Evolutionary conservation across 2,113 vertebrate species (phyloP).

Genomic region (Nesogale talazaci): DNA sequence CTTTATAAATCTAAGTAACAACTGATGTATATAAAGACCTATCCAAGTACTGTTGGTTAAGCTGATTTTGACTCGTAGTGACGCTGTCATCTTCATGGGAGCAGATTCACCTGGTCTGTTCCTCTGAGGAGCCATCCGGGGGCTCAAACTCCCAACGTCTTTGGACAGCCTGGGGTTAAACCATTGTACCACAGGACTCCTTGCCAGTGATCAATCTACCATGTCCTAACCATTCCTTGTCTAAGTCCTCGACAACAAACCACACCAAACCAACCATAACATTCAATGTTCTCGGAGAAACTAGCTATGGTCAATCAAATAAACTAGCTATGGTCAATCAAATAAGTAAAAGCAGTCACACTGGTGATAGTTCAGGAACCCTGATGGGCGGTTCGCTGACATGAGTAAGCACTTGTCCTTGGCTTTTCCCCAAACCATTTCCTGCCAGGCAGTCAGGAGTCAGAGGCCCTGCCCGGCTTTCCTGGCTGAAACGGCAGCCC

Average conservation of each 20-base stretch:
- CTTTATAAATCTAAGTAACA: too few species aligned
- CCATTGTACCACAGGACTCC: not conserved
- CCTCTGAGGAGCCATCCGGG: not conserved
- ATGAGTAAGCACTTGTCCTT: constrained; percentile 53
- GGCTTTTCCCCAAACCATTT: constrained; percentile 30
- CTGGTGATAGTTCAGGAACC: constrained; percentile 18
- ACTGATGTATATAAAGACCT: constrained; percentile 43
- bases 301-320: not conserved
- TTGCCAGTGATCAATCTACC: not conserved
- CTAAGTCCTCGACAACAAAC: constrained; percentile 38
- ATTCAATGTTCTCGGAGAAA: constrained; percentile 29
- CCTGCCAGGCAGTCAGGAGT: not conserved
- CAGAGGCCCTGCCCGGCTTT: constrained; percentile 3
- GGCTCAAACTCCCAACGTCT: not conserved
- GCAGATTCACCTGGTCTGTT: not conserved
- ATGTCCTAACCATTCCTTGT: constrained; percentile 27
- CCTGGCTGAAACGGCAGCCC: not conserved
- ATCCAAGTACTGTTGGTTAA: not conserved
- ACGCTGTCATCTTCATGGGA: not conserved
- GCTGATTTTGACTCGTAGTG: not conserved
- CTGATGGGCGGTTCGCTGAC: constrained; percentile 45
- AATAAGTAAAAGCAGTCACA: constrained; percentile 36
- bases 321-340: constrained; percentile 34
- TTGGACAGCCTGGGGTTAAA: not conserved
- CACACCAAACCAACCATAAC: not conserved